Evolutionary conservation across 1,140 invertebrate species (phyloP).

Genomic region (Diorhabda elongata): DNA sequence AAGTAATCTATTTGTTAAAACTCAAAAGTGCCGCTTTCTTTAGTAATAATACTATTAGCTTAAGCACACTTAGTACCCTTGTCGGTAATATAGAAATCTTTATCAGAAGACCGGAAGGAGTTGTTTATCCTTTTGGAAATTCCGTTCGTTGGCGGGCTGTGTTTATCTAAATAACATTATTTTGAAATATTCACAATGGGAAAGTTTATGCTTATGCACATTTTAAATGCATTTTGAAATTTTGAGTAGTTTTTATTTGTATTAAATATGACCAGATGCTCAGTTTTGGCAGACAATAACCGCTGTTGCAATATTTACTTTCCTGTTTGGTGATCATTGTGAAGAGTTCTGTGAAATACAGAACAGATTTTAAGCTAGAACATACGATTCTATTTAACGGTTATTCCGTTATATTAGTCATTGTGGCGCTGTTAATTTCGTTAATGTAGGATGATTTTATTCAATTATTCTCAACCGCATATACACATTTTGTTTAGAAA

Average conservation of each 20-base stretch:
- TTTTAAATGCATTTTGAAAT: conserved; percentile 3
- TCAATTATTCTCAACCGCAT: too few species aligned
- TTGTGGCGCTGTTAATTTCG: too few species aligned
- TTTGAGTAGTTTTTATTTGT: conserved; percentile 1
- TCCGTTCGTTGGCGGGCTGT: conserved; percentile 7
- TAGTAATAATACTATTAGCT: conserved; percentile 16
- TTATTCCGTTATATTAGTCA: too few species aligned
- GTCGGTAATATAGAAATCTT: conserved; percentile 12
- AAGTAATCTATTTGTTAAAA: conserved; percentile 12
- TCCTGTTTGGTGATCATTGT: background rate
- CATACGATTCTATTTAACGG: too few species aligned
- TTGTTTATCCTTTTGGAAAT: conserved; percentile 18
- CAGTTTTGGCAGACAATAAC: conserved; percentile 7
- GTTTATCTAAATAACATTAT: conserved; percentile 20
- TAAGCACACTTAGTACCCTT: conserved; percentile 10
- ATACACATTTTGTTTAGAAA: too few species aligned
- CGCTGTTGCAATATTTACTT: conserved; percentile 2
- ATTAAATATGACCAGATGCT: conserved; percentile 11
- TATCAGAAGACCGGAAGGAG: conserved; percentile 17
- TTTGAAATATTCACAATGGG: conserved; percentile 13
- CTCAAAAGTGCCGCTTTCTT: conserved; percentile 13
- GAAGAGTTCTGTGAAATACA: background rate
- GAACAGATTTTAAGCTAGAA: too few species aligned
- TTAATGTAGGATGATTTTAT: too few species aligned
- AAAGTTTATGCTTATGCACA: conserved; percentile 15